Evolutionary conservation across 2,113 vertebrate species (phyloP), one percentile per base, ranked within the genome.

Genomic region (Scopus umbretta): DNA sequence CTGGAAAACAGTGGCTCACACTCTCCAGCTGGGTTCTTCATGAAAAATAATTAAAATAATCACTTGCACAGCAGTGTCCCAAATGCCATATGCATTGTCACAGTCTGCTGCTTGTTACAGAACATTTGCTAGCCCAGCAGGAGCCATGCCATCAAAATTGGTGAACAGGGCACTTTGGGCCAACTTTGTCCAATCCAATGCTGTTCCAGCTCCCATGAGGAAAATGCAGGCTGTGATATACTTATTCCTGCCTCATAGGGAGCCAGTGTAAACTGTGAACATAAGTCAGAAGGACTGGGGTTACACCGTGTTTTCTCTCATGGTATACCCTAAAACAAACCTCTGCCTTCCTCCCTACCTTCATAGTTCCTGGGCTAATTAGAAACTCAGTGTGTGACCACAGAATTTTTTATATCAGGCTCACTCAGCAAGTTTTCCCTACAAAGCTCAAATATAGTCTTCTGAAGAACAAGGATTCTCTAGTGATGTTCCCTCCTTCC

Each of bases 111-210:
- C 62, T 9, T 85, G 78, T 84, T 87, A n/a, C 61, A 85, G 76
- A 92, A 79, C 89, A 92, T 93, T 94, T 97, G 93, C 62, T 87
- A 75, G 65, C 81, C 87, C 94, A 85, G 91, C 80, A 85, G 84
- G 93, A 79, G 34, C 43, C 43, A 65, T 79, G 50, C 36, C 36
- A 26, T 61, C 81, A 85, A 68, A 91, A 94, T 0, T 91, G 78
- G 84, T 62, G 65, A 82, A 72, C 80, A 81, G 68, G 61, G 47
- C 80, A 84, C 65, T 90, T 82, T 63, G 71, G 81, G 58, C 12
- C 49, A 68, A 10, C 40, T 63, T 92, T 79, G 23, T 89, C 43
- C 32, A 58, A 56, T 17, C 14, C n/a, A 68, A 0, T 9, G 38
- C 27, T 65, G n/a, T 32, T 71, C 30, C 49, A 65, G 38, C 38